Evolutionary conservation across 2,888 invertebrate genomes (phyloP), one percentile per base, ranked within the genome.

Genomic region (Drosophila formosana): DNA sequence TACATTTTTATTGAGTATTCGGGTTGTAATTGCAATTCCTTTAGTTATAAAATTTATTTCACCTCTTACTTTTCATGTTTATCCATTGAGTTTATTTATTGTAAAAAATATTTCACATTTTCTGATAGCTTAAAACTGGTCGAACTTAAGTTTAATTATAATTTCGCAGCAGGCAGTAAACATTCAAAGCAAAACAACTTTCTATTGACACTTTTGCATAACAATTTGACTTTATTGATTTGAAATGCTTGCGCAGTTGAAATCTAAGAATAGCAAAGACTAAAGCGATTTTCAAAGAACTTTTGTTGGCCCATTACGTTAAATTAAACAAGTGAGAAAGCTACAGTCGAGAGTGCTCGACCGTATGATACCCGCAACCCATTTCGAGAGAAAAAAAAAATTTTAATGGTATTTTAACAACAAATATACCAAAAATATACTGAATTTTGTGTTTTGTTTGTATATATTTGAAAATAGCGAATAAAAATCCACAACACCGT

Each of bases 1-100:
- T 63, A 69, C 56, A 75, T 65, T 73, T 74, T 74, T 72, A 75
- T 75, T 75, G 78, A 51, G 50, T 74, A 61, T 77, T 58, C 41
- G 28, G 25, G 28, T 34, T 73, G 78, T 55, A 78, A 75, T 68
- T 68, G 53, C 46, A 51, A 65, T 64, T 39, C 51, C 61, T 49
- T 57, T 53, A 32, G 26, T 45, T 52, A 18, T 34, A 32, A 25
- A 43, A 53, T 69, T 56, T 51, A 56, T 55, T 43, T 43, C 1
- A 37, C 37, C 18, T 52, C 39, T 13, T 41, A 60, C 30, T 26
- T 63, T 56, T 25, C 13, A 61, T 32, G 8, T 18, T 13, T 43
- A 32, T 34, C 9, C n/a, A 37, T n/a, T 52, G 4, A 23, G 25
- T 3, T 53, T 32, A 25, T 41, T 32, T 57, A 8, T 13, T 18